Conservation (phyloP, 2,888 invertebrate genomes). For the Lomographa bimaculata region DNA sequence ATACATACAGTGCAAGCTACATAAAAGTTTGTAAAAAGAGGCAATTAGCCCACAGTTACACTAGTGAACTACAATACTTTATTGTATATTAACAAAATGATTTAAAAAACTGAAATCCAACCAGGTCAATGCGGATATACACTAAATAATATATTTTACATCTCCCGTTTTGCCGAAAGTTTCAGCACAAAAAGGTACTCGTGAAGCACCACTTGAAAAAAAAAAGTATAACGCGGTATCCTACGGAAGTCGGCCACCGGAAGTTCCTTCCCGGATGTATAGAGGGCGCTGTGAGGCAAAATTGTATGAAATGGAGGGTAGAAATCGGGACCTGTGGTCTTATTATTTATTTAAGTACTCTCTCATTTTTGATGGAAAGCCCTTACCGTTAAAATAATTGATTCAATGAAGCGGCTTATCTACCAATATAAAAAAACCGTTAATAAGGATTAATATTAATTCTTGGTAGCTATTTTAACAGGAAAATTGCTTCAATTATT, state of each 20-base stretch:
- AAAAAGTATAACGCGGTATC: constrained; percentile 58
- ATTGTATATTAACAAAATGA: too few relatives aligned
- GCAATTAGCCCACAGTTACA: too few relatives aligned
- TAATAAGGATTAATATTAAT: too few relatives aligned
- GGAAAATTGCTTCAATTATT: too few relatives aligned
- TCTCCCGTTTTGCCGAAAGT: constrained; percentile 47
- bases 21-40: too few relatives aligned
- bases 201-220: constrained; percentile 67
- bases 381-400: too few relatives aligned
- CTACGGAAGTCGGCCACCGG: constrained; percentile 72
- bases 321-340: constrained; percentile 38
- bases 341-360: constrained; percentile 53
- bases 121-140: constrained; percentile 29
- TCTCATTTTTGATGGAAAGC: constrained; percentile 37
- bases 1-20: too few relatives aligned
- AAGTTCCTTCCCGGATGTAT: constrained; percentile 78
- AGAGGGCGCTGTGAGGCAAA: constrained; percentile 68
- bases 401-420: constrained; percentile 2
- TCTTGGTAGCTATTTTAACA: too few relatives aligned
- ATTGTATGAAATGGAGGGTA: constrained; percentile 51
- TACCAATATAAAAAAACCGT: not conserved
- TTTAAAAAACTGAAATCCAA: constrained; percentile 6
- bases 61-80: too few relatives aligned
- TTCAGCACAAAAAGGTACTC: constrained; percentile 63
- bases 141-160: constrained; percentile 43